A percentile compares a stretch with the other conserved stretches of the same genome.
phyloP scores from a whole-genome alignment of 2,113 vertebrate genomes.

The Dicerorhinus sumatrensis region DNA sequence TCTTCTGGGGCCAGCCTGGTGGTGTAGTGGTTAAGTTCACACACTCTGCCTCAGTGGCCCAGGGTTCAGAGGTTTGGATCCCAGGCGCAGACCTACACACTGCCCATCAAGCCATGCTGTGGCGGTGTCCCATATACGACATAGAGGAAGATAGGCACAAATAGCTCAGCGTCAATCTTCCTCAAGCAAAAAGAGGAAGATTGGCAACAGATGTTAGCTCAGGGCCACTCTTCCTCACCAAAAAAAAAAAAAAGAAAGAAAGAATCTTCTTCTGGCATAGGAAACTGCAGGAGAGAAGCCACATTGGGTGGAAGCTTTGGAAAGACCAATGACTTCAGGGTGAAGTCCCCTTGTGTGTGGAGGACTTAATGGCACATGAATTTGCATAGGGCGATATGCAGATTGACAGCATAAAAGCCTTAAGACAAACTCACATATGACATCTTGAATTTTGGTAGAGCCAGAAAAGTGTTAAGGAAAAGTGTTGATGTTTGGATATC shows the following conservation, averaged over 20 bases:
- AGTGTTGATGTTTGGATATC: not conserved
- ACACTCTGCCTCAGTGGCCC: no score
- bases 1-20: not conserved
- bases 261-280: not conserved
- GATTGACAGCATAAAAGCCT: not conserved
- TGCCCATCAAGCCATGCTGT: no score
- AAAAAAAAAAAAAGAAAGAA: not conserved
- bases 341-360: not conserved
- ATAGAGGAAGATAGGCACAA: no score
- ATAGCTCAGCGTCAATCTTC: no score
- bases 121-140: no score
- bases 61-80: no score
- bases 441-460: slow-evolving; percentile 33
- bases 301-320: not conserved
- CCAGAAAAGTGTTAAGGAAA: not conserved
- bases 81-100: no score
- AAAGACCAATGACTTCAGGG: not conserved
- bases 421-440: not conserved
- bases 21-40: no score
- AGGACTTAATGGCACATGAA: not conserved
- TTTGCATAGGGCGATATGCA: not conserved
- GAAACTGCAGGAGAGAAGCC: slow-evolving; percentile 12
- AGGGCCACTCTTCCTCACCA: no score
- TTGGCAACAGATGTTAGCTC: no score
- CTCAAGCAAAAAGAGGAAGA: no score